A percentile compares a stretch with the other conserved stretches of the same genome.
These are phyloP conservation scores for Corella eumyota DNA, from an alignment of 23 tunicate genomes.

Conservation along the genomic window DNA sequence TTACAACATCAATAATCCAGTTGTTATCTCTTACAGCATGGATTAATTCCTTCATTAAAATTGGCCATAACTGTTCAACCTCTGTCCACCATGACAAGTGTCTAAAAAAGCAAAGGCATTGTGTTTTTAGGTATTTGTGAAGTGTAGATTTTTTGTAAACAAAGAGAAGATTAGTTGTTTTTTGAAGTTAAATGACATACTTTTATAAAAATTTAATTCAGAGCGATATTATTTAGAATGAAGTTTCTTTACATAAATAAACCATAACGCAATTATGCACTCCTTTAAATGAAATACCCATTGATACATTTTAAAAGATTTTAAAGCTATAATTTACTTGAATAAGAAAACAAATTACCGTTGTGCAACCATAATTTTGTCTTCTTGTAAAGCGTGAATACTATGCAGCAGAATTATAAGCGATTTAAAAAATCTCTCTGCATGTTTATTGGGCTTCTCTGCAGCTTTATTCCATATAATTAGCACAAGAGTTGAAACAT, in stretches of 20 bases:
- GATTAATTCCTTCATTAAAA: constrained; percentile 29
- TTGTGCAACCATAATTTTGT: constrained; percentile 5
- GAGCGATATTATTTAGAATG: too few relatives aligned
- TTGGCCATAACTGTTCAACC: constrained; percentile 26
- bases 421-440: constrained; percentile 18
- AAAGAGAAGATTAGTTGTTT: too few relatives aligned
- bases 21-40: constrained; percentile 13
- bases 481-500: background rate
- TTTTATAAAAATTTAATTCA: too few relatives aligned
- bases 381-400: constrained; percentile 6
- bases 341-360: constrained; percentile 4
- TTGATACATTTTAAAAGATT: too few relatives aligned
- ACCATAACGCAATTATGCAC: too few relatives aligned
- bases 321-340: background rate
- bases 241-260: too few relatives aligned
- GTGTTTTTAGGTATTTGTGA: too few relatives aligned
- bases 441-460: background rate
- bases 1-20: background rate
- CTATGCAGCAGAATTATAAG: constrained; percentile 8
- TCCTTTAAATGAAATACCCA: too few relatives aligned
- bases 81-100: too few relatives aligned
- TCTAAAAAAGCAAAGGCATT: too few relatives aligned
- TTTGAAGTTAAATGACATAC: too few relatives aligned
- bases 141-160: too few relatives aligned
- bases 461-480: constrained; percentile 26